A percentile compares a stretch with the other conserved stretches of the same genome.
Conservation (phyloP, 2,113 vertebrate species). For the Chascanopsetta lugubris region DNA sequence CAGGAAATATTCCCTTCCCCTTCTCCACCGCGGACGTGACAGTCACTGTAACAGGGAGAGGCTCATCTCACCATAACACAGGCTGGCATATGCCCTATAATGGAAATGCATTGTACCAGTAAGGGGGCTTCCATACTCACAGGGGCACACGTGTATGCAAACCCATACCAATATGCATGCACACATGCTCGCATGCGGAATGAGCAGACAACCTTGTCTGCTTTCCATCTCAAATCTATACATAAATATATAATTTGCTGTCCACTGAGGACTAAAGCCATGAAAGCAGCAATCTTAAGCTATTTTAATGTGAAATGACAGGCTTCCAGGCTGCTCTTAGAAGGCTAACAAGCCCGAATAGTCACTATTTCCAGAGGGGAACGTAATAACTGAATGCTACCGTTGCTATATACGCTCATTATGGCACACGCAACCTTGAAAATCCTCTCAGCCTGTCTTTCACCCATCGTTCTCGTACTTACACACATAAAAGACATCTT, state of each 20-base stretch:
- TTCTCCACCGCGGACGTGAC: slow-evolving; percentile 58
- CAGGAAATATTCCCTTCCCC: slow-evolving; percentile 71
- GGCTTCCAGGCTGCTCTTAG: slow-evolving; percentile 58
- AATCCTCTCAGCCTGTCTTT: slow-evolving; percentile 18
- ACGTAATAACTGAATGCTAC: slow-evolving; percentile 31
- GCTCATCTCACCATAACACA: slow-evolving; percentile 50
- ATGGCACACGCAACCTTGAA: slow-evolving; percentile 36
- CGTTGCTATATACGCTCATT: slow-evolving; percentile 34
- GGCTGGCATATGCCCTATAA: slow-evolving; percentile 66
- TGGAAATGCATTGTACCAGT: slow-evolving; percentile 68
- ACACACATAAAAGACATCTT: neutral
- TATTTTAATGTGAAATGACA: slow-evolving; percentile 74
- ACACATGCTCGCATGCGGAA: slow-evolving; percentile 40
- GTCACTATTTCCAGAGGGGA: slow-evolving; percentile 46
- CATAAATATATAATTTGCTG: slow-evolving; percentile 67
- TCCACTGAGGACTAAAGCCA: slow-evolving; percentile 57
- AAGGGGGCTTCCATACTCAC: slow-evolving; percentile 42
- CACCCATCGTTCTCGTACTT: slow-evolving; percentile 2
- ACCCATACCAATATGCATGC: slow-evolving; percentile 4
- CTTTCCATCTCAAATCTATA: slow-evolving; percentile 62
- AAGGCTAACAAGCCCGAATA: slow-evolving; percentile 54
- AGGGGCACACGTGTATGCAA: slow-evolving; percentile 10
- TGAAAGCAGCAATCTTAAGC: slow-evolving; percentile 56
- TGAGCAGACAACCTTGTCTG: slow-evolving; percentile 50
- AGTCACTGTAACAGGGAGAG: slow-evolving; percentile 64